A percentile compares a stretch with the other conserved stretches of the same genome.
These are phyloP conservation scores for Mustelus asterias DNA, from an alignment of 2,113 vertebrate species.

Conservation along the genomic window DNA sequence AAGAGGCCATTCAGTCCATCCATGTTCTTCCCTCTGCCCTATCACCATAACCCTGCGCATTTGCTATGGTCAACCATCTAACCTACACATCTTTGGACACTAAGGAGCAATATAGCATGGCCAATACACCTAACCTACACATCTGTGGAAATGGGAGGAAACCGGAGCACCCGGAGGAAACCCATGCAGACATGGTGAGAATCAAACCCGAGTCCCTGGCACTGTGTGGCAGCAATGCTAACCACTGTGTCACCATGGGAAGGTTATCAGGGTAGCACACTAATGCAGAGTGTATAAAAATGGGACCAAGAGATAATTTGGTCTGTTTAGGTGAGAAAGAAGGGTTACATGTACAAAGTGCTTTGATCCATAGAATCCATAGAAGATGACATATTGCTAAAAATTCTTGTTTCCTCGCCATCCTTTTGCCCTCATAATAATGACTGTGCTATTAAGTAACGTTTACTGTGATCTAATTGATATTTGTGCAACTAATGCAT, in stretches of 20 bases:
- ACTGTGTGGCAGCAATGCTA: too few species aligned
- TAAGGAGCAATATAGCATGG: too few species aligned
- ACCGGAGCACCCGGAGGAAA: too few species aligned
- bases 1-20: too few species aligned
- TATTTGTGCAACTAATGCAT: conserved; percentile 3
- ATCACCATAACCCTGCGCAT: too few species aligned
- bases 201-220: too few species aligned
- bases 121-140: too few species aligned
- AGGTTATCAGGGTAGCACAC: neutral
- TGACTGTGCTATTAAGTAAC: neutral
- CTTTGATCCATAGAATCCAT: neutral
- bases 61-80: too few species aligned
- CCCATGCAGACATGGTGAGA: too few species aligned
- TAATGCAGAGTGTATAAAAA: neutral
- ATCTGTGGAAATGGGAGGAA: too few species aligned
- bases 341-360: neutral
- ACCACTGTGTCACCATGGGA: neutral
- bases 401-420: neutral
- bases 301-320: neutral
- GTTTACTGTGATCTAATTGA: neutral
- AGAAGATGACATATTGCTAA: neutral
- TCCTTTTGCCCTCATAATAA: neutral
- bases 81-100: too few species aligned
- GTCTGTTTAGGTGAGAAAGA: neutral
- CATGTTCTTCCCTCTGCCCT: too few species aligned